phyloP scores from a whole-genome alignment of 2,797 vertebrate genomes.

The Siniperca obscura region DNA sequence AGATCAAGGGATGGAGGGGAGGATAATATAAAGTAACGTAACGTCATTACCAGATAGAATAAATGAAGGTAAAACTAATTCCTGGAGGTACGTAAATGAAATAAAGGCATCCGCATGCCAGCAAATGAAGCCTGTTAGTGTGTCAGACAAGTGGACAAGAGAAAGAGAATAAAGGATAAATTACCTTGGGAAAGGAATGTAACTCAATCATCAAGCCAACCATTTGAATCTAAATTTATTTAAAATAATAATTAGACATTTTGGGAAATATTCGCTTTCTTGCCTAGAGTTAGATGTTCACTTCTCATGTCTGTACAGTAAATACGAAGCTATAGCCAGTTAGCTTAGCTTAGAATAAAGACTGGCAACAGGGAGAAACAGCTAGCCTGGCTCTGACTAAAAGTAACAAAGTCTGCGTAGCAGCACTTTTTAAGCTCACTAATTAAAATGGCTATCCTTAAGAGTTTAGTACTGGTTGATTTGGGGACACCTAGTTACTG shows the following conservation, averaged over 20 bases:
- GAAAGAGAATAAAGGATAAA: conserved; percentile 17
- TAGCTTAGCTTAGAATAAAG: not conserved
- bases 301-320: not conserved
- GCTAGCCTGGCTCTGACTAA: not conserved
- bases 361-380: not conserved
- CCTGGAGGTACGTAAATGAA: conserved; percentile 37
- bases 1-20: conserved; percentile 12
- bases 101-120: conserved; percentile 28
- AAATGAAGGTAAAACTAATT: conserved; percentile 49
- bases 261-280: conserved; percentile 8
- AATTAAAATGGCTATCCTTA: too few relatives aligned
- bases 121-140: conserved; percentile 33
- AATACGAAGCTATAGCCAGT: not conserved
- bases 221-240: not conserved
- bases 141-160: conserved; percentile 22
- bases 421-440: not conserved
- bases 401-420: not conserved
- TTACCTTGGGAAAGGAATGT: conserved; percentile 11
- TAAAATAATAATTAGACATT: conserved; percentile 6
- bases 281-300: not conserved
- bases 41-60: conserved; percentile 45
- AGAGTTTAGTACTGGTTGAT: too few relatives aligned
- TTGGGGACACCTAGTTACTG: too few relatives aligned
- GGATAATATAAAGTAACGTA: conserved; percentile 44
- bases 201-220: conserved; percentile 13